These are phyloP conservation scores for Cephus sareptanus DNA, from an alignment of 2,888 invertebrate genomes.

Conservation along the genomic window DNA sequence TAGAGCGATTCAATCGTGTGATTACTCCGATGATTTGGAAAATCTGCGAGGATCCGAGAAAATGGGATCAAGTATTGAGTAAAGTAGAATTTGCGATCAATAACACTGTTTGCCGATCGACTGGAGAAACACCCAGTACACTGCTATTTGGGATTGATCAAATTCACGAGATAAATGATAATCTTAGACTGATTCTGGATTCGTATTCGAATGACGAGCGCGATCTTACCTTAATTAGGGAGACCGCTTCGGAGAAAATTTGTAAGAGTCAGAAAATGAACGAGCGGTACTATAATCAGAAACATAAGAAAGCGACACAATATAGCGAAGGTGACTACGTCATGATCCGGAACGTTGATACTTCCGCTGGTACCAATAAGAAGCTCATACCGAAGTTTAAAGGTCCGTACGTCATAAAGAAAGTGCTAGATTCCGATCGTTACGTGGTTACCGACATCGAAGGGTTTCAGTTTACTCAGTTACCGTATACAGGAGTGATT, in stretches of 20 bases:
- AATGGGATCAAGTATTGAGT: conserved; percentile 34
- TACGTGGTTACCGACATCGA: conserved; percentile 39
- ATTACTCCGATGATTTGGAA: conserved; percentile 46
- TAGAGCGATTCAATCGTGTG: conserved; percentile 35
- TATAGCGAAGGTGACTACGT: conserved; percentile 33
- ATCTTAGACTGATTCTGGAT: conserved; percentile 6
- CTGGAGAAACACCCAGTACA: conserved; percentile 40
- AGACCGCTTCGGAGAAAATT: conserved; percentile 6
- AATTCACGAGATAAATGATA: conserved; percentile 20
- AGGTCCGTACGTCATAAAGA: conserved; percentile 41
- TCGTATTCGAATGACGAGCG: conserved; percentile 8
- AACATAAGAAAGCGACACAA: conserved; percentile 8
- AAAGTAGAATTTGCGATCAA: conserved; percentile 36
- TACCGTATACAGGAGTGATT: conserved; percentile 27
- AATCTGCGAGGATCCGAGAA: conserved; percentile 21
- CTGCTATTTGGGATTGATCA: conserved; percentile 46
- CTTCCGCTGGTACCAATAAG: conserved; percentile 33
- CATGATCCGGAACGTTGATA: conserved; percentile 40
- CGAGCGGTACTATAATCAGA: conserved; percentile 19
- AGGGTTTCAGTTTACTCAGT: conserved; percentile 38
- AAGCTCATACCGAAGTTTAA: conserved; percentile 42
- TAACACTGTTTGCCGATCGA: conserved; percentile 40
- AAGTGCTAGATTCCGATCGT: conserved; percentile 39
- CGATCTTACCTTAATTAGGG: conserved; percentile 12
- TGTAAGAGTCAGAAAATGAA: conserved; percentile 10